Percentiles rank a stretch among this genome's conserved stretches.
Evolutionary conservation across 2,888 invertebrate genomes (phyloP).

Genomic region (Agriotes lineatus): DNA sequence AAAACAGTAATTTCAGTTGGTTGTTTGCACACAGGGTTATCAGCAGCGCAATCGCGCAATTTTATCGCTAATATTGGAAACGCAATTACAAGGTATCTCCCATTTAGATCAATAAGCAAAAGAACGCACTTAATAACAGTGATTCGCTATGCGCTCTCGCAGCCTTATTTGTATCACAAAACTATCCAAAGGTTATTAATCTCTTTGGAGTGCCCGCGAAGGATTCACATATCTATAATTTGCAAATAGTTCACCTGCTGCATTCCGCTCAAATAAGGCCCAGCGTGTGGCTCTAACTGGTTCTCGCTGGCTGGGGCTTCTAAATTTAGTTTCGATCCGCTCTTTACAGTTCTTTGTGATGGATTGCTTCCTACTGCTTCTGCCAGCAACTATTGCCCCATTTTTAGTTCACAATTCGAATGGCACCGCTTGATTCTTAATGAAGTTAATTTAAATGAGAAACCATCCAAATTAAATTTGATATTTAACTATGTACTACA

Average conservation of each 20-base stretch:
- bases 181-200: slow-evolving; percentile 26
- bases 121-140: slow-evolving; percentile 13
- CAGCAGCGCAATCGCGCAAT: not conserved
- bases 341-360: not conserved
- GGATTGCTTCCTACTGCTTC: not conserved
- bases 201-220: slow-evolving; percentile 11
- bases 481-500: too few species aligned
- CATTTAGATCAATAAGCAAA: not conserved
- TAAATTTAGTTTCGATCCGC: slow-evolving; percentile 17
- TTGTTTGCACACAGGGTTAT: not conserved
- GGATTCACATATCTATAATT: slow-evolving; percentile 33
- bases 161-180: slow-evolving; percentile 14
- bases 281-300: slow-evolving; percentile 27
- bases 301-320: slow-evolving; percentile 2
- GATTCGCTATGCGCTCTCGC: not conserved
- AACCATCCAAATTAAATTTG: too few species aligned
- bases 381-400: not conserved
- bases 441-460: too few species aligned
- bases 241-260: slow-evolving; percentile 34
- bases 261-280: slow-evolving; percentile 28
- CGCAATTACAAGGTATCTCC: not conserved
- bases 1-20: slow-evolving; percentile 9
- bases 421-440: not conserved
- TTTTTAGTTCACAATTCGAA: not conserved
- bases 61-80: slow-evolving; percentile 16